Evolutionary conservation across 2,888 invertebrate genomes (phyloP), one percentile per base, ranked within the genome.

Genomic region (Clitarchus hookeri): DNA sequence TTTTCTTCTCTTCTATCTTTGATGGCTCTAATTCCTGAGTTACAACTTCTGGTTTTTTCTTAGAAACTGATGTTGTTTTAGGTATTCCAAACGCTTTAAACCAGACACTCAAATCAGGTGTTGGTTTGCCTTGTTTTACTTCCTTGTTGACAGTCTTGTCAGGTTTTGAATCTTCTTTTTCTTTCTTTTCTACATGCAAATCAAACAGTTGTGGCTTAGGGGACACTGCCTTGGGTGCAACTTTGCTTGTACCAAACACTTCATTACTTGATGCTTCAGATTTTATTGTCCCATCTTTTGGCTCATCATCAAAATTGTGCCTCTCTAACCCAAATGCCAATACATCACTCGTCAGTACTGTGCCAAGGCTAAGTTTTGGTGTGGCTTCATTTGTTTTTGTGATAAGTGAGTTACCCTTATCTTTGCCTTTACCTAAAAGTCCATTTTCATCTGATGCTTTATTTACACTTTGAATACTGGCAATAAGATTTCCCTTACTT

Each of bases 51-150:
- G 89, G 86, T 87, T 90, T 91, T 86, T 90, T 96, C 83, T 95
- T 96, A 84, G 93, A 93, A 0, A 90, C 89, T 1, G 93, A 90
- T 87, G 94, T 92, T 87, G 93, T 93, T 91, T 97, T 97, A 0
- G 97, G 97, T 0, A 96, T 96, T 16, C 97, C 97, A 90, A 98
- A 97, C 0, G 97, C 97, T 91, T 97, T 97, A 88, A 97, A 96
- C 97, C 97, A 98, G 48, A 97, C 97, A 90, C 97, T 97, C 86
- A 97, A 92, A 92, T 97, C 97, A 0, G 97, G 97, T 65, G 96
- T 96, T 26, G 96, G 95, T 90, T 95, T 95, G 88, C 94, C 94
- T 89, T 94, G 93, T 88, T 93, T 48, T n/a, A 26, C 19, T 44
- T 88, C 87, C 78, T 85, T 84, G 25, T 78, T 88, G 11, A 27